phyloP scores from a whole-genome alignment of 2,888 invertebrate species.

The Eumacrocentrus americanus region DNA sequence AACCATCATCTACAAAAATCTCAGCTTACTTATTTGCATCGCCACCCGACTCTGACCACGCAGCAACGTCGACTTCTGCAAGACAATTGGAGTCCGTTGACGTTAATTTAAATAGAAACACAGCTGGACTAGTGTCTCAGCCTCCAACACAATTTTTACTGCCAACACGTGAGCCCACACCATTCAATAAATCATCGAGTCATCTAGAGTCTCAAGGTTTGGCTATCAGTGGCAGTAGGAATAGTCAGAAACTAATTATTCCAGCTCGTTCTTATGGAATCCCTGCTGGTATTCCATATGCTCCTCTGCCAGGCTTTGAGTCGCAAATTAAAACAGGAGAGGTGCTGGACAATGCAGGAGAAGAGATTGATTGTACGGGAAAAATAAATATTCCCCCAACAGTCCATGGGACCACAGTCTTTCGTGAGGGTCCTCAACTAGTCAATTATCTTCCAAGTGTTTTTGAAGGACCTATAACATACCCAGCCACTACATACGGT shows the following conservation, averaged over 20 bases:
- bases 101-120: conserved; percentile 5
- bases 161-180: conserved; percentile 7
- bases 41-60: conserved; percentile 19
- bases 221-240: neutral
- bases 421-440: neutral
- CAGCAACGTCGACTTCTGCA: neutral
- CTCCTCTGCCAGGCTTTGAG: neutral
- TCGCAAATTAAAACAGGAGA: conserved; percentile 29
- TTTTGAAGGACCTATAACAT: conserved; percentile 1
- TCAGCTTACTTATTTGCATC: conserved; percentile 34
- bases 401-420: conserved; percentile 19
- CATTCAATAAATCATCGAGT: conserved; percentile 16
- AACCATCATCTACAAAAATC: conserved; percentile 21
- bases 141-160: conserved; percentile 23
- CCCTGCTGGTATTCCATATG: conserved; percentile 33
- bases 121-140: conserved; percentile 3
- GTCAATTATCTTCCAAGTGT: conserved; percentile 18
- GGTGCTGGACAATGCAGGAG: conserved; percentile 25
- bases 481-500: conserved; percentile 31
- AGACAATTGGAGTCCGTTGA: neutral
- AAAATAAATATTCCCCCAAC: conserved; percentile 25
- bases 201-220: neutral
- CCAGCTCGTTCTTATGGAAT: conserved; percentile 33
- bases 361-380: conserved; percentile 15
- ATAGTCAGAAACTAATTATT: conserved; percentile 21